Evolutionary conservation across 2,113 vertebrate genomes (phyloP), one percentile per base, ranked within the genome.

Genomic region (Reinhardtius hippoglossoides): DNA sequence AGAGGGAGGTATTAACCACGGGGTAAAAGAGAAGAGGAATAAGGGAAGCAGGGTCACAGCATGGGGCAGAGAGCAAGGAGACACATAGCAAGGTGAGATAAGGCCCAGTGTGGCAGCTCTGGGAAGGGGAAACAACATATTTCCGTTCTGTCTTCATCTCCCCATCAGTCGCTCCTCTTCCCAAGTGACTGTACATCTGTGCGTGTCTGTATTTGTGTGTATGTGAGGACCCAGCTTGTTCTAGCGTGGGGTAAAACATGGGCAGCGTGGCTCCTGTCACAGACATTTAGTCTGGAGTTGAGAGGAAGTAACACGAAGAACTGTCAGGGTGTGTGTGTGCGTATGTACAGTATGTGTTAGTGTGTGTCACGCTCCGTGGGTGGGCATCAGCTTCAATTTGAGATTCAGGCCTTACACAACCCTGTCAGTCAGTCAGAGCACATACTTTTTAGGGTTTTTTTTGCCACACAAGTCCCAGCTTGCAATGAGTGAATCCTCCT

Each of bases 21-120:
- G 87, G 79, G 72, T 50, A 65, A 73, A 78, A 31, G 15, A 59
- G 70, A 59, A 42, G 56, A 67, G 65, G 18, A 87, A 67, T 74
- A 67, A 77, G 65, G 81, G 81, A 80, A 74, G 83, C 64, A 71
- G 74, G 76, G 79, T 85, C 77, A 42, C 81, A 88, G 90, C 83
- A 66, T 62, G 81, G 63, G 69, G 80, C 69, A 64, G 71, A 67
- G 71, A 82, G 79, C 69, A 78, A 57, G 78, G 40, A 82, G 75
- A 76, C 73, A 48, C 57, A 37, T 63, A 78, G 87, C 74, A 80
- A 82, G 81, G 76, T 86, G 78, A 82, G 67, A 76, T 83, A 80
- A 83, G 77, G 84, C 16, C 44, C 50, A 50, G 20, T 60, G 71
- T 81, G 81, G 62, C 80, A 74, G 61, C 61, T n/a, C 69, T 2